Evolutionary conservation across 2,113 vertebrate genomes (phyloP), one percentile per base, ranked within the genome.

Genomic region (Rhinopithecus roxellana): DNA sequence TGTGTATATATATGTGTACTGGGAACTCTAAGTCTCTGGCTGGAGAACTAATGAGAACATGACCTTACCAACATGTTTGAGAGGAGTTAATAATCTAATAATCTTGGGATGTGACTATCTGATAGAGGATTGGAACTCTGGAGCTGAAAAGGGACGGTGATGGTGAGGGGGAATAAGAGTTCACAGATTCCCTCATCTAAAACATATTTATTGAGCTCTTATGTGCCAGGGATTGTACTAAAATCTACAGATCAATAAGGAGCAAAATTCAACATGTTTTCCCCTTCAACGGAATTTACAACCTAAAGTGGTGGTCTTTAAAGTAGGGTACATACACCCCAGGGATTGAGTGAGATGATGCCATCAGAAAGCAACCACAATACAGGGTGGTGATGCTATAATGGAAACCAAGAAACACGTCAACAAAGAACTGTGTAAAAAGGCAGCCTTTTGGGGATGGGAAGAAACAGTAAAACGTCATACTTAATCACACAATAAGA

Each of bases 381-480:
- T 18, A 16, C 40, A 61, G 6, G 52, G 32, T 89, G 48, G 22
- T 78, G 55, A 78, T 11, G 30, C 77, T 57, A 50, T 55, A 50
- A 82, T 79, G 52, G 38, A 94, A 80, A 55, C 17, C 48, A 55
- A 35, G 43, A 59, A 35, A 61, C 6, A 35, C 23, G 69, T 74
- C 14, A 50, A 38, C 61, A 40, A 74, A 38, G 59, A 13, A 30
- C 3, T 57, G 27, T 55, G 14, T 81, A 43, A 30, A 92, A 92
- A 94, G 30, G 16, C 5, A 55, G 22, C 8, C 8, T 61, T 86
- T 78, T 55, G 3, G 17, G 27, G 20, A 55, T 40, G 59, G 10
- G 20, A 87, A 87, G 75, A 57, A 96, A 91, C 79, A 72, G 45
- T 55, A 95, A 14, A 82, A 86, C 20, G 80, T 94, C 52, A 38